Evolutionary conservation across 2,888 invertebrate genomes (phyloP).

Genomic region (Xanthia icteritia): DNA sequence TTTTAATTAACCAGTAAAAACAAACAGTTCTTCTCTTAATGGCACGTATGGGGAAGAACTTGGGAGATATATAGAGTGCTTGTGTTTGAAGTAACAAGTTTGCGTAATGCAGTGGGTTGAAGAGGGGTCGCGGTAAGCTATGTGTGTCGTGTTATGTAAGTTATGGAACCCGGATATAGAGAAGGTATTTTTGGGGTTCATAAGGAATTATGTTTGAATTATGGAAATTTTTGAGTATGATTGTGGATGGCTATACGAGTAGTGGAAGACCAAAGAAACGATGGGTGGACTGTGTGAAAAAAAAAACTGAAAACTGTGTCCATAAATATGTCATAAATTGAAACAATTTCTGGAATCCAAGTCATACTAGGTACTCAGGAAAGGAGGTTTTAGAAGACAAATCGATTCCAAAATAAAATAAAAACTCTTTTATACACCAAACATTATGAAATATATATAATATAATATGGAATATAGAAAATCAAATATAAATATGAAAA

Average conservation of each 20-base stretch:
- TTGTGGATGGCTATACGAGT: neutral
- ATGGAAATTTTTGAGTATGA: neutral
- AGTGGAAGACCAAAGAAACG: neutral
- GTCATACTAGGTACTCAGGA: too few relatives aligned
- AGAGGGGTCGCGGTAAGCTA: neutral
- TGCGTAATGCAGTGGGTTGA: conserved; percentile 18
- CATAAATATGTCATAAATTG: too few relatives aligned
- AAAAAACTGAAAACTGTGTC: too few relatives aligned
- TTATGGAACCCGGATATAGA: neutral
- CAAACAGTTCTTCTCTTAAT: conserved; percentile 46
- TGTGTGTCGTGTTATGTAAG: neutral
- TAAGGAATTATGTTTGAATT: neutral
- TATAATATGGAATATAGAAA: too few relatives aligned
- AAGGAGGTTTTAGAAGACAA: too few relatives aligned
- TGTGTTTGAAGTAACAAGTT: conserved; percentile 46
- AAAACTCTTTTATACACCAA: too few relatives aligned
- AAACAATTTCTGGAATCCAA: too few relatives aligned
- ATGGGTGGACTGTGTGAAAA: neutral
- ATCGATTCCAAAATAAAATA: too few relatives aligned
- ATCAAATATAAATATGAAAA: too few relatives aligned
- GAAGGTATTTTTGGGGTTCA: neutral
- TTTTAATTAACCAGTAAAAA: conserved; percentile 58
- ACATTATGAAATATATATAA: too few relatives aligned
- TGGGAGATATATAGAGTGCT: conserved; percentile 29
- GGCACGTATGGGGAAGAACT: conserved; percentile 40